Evolutionary conservation across 2,888 invertebrate species (phyloP).

Genomic region (Oligia strigilis): DNA sequence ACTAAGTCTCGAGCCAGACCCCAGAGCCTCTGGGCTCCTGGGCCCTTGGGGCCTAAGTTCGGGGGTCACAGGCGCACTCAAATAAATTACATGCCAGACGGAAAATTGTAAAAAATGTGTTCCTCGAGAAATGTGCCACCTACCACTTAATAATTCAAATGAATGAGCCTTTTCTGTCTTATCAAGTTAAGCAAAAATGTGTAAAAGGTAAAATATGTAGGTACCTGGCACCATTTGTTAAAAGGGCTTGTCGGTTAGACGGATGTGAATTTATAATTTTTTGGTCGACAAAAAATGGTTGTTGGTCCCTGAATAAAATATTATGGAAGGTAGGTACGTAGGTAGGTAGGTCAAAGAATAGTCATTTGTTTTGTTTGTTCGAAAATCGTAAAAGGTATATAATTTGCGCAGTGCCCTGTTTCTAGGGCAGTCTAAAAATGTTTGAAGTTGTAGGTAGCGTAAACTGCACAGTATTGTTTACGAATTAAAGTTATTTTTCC

Average conservation of each 20-base stretch:
- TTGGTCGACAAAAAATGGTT: slow-evolving; percentile 3
- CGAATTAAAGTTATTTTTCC: no score
- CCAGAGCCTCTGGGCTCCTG: background rate
- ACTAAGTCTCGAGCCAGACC: slow-evolving; percentile 9
- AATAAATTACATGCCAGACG: slow-evolving; percentile 44
- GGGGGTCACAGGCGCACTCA: slow-evolving; percentile 25
- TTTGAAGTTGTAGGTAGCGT: no score
- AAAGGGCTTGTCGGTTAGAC: background rate
- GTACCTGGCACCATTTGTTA: slow-evolving; percentile 25
- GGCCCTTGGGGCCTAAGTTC: background rate
- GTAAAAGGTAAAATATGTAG: slow-evolving; percentile 20
- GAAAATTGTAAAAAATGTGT: slow-evolving; percentile 46
- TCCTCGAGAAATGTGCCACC: background rate
- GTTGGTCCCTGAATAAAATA: slow-evolving; percentile 24
- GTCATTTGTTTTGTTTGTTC: slow-evolving; percentile 17
- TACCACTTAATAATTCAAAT: slow-evolving; percentile 43
- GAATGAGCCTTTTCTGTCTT: slow-evolving; percentile 5
- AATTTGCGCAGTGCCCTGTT: background rate
- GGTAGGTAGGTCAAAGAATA: background rate
- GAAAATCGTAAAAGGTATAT: background rate
- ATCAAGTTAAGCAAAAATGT: slow-evolving; percentile 8
- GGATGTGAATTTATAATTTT: slow-evolving; percentile 43
- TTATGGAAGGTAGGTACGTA: background rate
- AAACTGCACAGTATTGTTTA: no score
- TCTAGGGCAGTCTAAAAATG: background rate